Evolutionary conservation across 2,888 invertebrate species (phyloP), one percentile per base, ranked within the genome.

Genomic region (Glyphotaelius pellucidus): DNA sequence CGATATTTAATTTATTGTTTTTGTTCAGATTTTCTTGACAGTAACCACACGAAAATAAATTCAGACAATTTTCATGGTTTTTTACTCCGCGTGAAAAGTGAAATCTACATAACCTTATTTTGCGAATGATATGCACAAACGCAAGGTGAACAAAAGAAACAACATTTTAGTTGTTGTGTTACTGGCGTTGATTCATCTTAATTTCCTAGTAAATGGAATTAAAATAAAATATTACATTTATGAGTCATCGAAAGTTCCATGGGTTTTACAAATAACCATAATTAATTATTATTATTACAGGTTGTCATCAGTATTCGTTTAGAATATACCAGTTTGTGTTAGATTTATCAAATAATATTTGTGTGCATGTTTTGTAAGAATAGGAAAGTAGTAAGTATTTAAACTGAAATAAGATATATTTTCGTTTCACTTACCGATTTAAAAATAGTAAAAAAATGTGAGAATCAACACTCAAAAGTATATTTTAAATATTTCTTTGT

Each of bases 91-190:
- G 30, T 42, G 86, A 12, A 15, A 42, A 14, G 32, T 88, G 19
- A 25, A 85, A 67, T 30, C n/a, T 31, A 67, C 88, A 88, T 88
- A 88, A 88, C 88, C 88, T 88, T 88, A 3, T 38, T 88, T 88
- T 30, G 31, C n/a, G 31, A 35, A 88, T 32, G 88, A 88, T 88
- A 38, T 80, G 89, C 80, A 89, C 15, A 80, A 89, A 80, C 25
- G 80, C 89, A 80, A 80, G 80, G 89, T 80, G 89, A 89, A 89
- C 80, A 89, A 89, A 89, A 89, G 80, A 89, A 89, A 89, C n/a
- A 80, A 67, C 67, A 67, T 67, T 88, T 86, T 88, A 79, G 86
- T 52, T 67, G 14, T 67, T 7, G 85, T 52, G 67, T 32, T 85
- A 38, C 35, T 25, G 2, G 9, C 79, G 88, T 67, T 88, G 88